These are phyloP conservation scores for Neoscelio sp. DNA, from an alignment of 2,888 invertebrate genomes.

Conservation along the genomic window DNA sequence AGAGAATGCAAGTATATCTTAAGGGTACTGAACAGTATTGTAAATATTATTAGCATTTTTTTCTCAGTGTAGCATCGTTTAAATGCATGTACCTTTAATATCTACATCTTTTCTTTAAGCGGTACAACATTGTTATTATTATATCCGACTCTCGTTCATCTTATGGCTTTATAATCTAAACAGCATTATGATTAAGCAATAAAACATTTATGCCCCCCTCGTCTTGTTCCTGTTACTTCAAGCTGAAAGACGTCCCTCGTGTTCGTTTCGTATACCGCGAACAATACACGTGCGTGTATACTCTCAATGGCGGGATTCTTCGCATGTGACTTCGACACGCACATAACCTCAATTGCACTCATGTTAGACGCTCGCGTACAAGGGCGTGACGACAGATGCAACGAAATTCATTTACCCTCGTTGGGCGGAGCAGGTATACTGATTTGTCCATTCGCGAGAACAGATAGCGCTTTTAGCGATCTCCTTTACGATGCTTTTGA, in stretches of 20 bases:
- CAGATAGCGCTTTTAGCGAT: conserved; percentile 55
- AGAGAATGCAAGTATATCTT: no score
- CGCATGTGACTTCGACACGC: conserved; percentile 72
- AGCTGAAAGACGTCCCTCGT: conserved; percentile 78
- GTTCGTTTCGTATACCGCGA: conserved; percentile 48
- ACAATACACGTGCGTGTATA: conserved; percentile 62
- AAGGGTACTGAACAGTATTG: no score
- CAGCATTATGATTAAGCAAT: conserved; percentile 82
- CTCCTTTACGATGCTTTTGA: conserved; percentile 17
- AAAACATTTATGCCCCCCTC: conserved; percentile 80
- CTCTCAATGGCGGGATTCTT: conserved; percentile 64
- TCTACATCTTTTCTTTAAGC: no score
- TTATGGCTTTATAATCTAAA: conserved; percentile 56
- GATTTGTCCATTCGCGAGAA: conserved; percentile 74
- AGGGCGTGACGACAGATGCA: conserved; percentile 83
- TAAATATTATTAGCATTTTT: no score
- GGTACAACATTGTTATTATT: conserved; percentile 34
- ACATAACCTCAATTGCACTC: conserved; percentile 65
- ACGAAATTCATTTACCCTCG: conserved; percentile 80
- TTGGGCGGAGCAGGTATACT: conserved; percentile 77
- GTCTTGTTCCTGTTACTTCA: conserved; percentile 68
- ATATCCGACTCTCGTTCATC: conserved; percentile 42
- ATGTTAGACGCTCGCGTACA: conserved; percentile 68
- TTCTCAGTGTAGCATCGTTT: no score
- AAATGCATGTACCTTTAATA: no score